These are phyloP conservation scores for Cossypha niveicapilla DNA, from an alignment of 2,797 vertebrate genomes.

Conservation along the genomic window DNA sequence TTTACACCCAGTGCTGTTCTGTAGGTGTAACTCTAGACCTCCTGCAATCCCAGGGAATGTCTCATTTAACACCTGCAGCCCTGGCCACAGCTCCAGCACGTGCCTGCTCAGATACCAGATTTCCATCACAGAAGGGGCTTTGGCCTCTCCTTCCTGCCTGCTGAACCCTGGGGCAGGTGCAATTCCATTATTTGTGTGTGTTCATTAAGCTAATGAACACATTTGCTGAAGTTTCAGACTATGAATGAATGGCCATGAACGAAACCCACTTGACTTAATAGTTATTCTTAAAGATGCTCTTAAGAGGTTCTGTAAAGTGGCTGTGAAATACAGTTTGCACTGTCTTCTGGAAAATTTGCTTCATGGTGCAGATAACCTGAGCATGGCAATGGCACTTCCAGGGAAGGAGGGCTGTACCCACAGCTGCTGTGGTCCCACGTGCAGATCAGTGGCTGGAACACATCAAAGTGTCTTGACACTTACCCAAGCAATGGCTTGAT, in stretches of 20 bases:
- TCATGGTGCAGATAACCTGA: not conserved
- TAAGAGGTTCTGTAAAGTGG: not conserved
- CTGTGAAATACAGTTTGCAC: not conserved
- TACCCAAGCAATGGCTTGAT: not conserved
- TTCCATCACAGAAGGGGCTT: not conserved
- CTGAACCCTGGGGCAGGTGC: not conserved
- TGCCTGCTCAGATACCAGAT: not conserved
- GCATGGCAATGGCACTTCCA: not conserved
- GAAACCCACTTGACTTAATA: not conserved
- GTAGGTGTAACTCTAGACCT: conserved; percentile 35
- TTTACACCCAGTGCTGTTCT: not conserved
- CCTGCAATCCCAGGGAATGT: not conserved
- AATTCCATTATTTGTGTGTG: not conserved
- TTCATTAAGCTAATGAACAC: not conserved
- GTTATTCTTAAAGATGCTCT: not conserved
- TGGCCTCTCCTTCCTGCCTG: not conserved
- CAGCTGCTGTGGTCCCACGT: not conserved
- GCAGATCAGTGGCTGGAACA: not conserved
- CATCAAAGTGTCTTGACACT: not conserved
- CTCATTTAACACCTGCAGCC: not conserved
- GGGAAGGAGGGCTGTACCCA: not conserved
- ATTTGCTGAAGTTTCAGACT: not conserved
- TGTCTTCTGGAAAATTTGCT: not conserved
- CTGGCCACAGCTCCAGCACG: not conserved
- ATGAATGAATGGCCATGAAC: not conserved